Percentiles rank a stretch among this genome's conserved stretches.
Evolutionary conservation across 1,140 invertebrate species (phyloP).

Genomic region (Drosophila mojavensis): DNA sequence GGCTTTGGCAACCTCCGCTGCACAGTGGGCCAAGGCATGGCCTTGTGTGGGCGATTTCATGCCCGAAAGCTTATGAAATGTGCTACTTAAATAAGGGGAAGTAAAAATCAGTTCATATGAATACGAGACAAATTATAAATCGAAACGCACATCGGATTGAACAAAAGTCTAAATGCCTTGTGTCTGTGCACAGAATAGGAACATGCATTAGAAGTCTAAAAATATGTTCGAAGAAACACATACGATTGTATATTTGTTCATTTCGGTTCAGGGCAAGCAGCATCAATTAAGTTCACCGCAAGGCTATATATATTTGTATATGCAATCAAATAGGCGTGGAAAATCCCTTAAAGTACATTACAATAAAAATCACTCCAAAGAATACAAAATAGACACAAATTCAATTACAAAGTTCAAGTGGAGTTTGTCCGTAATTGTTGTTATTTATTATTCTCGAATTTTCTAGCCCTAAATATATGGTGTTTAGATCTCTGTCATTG

Average conservation of each 20-base stretch:
- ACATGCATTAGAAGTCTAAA: constrained; percentile 38
- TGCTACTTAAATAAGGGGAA: constrained; percentile 27
- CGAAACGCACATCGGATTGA: constrained; percentile 36
- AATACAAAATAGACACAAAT: constrained; percentile 15
- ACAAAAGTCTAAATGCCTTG: constrained; percentile 12
- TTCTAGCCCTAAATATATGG: constrained; percentile 8
- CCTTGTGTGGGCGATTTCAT: constrained; percentile 32
- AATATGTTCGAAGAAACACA: constrained; percentile 17
- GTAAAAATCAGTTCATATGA: constrained; percentile 10
- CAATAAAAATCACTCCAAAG: constrained; percentile 26
- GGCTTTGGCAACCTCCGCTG: constrained; percentile 29
- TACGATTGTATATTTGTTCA: neutral
- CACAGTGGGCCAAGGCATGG: constrained; percentile 50
- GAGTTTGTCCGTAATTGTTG: constrained; percentile 27
- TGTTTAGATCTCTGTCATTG: constrained; percentile 6
- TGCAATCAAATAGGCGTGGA: neutral
- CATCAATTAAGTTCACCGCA: constrained; percentile 39
- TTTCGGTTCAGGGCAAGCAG: constrained; percentile 24
- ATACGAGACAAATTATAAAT: constrained; percentile 42
- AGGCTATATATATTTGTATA: constrained; percentile 30
- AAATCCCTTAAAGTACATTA: constrained; percentile 16
- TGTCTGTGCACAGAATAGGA: constrained; percentile 18
- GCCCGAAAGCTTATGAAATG: constrained; percentile 11
- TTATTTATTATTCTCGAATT: constrained; percentile 5
- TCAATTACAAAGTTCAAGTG: constrained; percentile 34